A percentile compares a stretch with the other conserved stretches of the same genome.
Evolutionary conservation across 2,797 vertebrate species (phyloP).

Genomic region (Sphenodon punctatus): DNA sequence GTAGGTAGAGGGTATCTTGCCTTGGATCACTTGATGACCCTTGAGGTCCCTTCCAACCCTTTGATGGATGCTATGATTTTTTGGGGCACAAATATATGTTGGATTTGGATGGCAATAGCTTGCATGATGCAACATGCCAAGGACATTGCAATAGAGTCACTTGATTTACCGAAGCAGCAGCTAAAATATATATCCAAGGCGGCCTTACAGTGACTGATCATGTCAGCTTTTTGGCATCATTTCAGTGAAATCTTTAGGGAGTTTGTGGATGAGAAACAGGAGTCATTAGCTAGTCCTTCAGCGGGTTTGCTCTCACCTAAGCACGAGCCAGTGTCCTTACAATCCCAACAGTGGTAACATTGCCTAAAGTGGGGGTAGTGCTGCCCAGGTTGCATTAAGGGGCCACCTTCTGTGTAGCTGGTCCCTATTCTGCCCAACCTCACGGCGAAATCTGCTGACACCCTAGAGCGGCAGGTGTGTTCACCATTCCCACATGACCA

Average conservation of each 20-base stretch:
- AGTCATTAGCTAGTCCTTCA: not conserved
- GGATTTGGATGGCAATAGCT: not conserved
- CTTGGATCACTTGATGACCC: too few species aligned
- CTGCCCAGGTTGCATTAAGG: too few species aligned
- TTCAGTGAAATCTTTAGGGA: not conserved
- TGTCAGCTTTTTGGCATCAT: slow-evolving; percentile 15
- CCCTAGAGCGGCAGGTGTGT: too few species aligned
- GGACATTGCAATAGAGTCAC: not conserved
- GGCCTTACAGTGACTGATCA: not conserved
- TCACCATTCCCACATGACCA: too few species aligned
- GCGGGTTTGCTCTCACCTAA: not conserved
- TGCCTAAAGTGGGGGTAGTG: too few species aligned
- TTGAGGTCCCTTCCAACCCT: too few species aligned
- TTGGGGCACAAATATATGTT: not conserved
- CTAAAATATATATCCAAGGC: not conserved
- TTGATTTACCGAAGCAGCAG: too few species aligned
- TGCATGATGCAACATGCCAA: not conserved
- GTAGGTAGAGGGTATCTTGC: too few species aligned
- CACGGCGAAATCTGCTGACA: too few species aligned
- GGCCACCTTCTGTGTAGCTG: too few species aligned
- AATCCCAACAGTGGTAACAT: not conserved
- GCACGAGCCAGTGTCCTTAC: not conserved
- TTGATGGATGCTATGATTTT: too few species aligned
- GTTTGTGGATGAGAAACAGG: not conserved
- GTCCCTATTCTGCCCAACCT: too few species aligned